Evolutionary conservation across 2,113 vertebrate species (phyloP), one percentile per base, ranked within the genome.

Genomic region (Podiceps cristatus): DNA sequence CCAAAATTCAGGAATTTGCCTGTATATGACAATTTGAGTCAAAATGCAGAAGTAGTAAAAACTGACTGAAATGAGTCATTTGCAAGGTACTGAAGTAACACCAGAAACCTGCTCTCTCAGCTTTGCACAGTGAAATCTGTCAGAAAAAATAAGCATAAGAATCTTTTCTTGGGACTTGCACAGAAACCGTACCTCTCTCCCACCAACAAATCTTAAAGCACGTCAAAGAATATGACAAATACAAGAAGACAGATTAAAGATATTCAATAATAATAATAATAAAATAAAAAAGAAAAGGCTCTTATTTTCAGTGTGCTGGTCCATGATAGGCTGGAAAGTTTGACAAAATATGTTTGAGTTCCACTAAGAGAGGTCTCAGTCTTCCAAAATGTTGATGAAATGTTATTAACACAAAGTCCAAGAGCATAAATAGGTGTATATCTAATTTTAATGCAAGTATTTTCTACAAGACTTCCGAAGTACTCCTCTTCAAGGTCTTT

Each of bases 101-200:
- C 3, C 0, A 0, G 4, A 73, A 72, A 66, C 40, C 29, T 31
- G 3, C 58, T 15, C 25, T 45, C 35, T 33, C 12, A 2, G 28
- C 15, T 68, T 63, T n/a, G 59, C 40, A 33, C 16, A 11, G 24
- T 5, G 19, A 86, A 49, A 18, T 20, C 18, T 62, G 45, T 72
- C 66, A 45, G 35, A 80, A 45, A 31, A 24, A 62, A n/a, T 14
- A 15, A 25, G 20, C 13, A 5, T 19, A 42, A 45, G 23, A 24
- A 25, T 25, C 7, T 87, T 50, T 31, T 24, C 33, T 25, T 50
- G 28, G 44, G 3, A 66, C 52, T 69, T 52, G 31, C 63, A 44
- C 80, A 69, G 67, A 55, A 96, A 75, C 9, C 52, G 50, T 67
- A 84, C 8, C 28, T 64, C 13, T 58, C 5, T 50, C 42, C n/a